Base-by-base conservation (phyloP, 2,888 invertebrate genomes). In the Melanostoma scalare region DNA sequence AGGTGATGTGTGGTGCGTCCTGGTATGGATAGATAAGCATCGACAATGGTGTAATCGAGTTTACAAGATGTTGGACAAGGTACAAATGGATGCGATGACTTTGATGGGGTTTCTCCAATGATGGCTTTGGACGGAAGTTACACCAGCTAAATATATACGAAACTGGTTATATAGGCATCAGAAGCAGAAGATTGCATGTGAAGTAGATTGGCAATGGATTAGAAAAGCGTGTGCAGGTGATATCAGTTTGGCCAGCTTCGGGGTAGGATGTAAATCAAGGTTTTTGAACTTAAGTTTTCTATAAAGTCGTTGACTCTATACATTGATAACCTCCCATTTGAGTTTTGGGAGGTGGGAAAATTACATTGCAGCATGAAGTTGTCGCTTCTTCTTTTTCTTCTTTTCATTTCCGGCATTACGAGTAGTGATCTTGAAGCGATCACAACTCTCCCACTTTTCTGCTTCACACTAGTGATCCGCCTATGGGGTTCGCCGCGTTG, bases 41-140 rank as follows among this genome's bases (percentile, higher is more conserved):
- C 67, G 30, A 68, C 60, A 48, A 65, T 63, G 58, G 63, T 78
- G 79, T 84, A 84, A 67, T 74, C 79, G 79, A 74, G 78, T 79
- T 84, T 79, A 79, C 84, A 75, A 84, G 79, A 84, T 84, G 84
- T 79, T 79, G 79, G 74, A 79, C 84, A 79, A 84, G 84, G 71
- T 71, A 79, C 84, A 76, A 68, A 69, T 76, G 69, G 75, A 10
- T 69, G 75, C 69, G 67, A 84, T 79, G 78, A 61, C 40, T 78
- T 68, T 80, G 63, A 76, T 75, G 69, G 69, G 36, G 35, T 69
- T 50, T 50, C 38, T 10, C 48, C 69, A 69, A 69, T 80, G 61
- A 80, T 80, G 63, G 75, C n/a, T 53, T 63, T 52, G 33, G 63
- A 76, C 75, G 75, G 80, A 75, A 80, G 69, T 80, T 52, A 33